Percentiles rank a stretch among this genome's conserved stretches.
Conservation (phyloP, 30 jellyfish, hydroid and myxozoan species). For the Chironex yamaguchii region DNA sequence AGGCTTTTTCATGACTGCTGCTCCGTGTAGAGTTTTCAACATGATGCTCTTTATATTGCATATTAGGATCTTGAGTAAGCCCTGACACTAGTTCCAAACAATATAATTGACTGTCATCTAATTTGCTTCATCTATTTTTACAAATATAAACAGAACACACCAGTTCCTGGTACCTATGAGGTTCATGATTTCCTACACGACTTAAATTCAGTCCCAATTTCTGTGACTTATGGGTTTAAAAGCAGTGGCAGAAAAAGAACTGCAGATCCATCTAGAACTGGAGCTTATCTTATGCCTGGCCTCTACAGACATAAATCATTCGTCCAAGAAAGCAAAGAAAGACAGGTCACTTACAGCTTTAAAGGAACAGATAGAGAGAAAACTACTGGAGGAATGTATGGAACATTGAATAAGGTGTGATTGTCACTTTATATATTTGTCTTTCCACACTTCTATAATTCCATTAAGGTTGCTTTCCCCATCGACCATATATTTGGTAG, state of each 20-base stretch:
- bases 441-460: too few species aligned
- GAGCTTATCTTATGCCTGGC: slow-evolving; percentile 88
- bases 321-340: slow-evolving; percentile 16
- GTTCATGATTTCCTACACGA: slow-evolving; percentile 65
- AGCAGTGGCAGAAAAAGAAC: slow-evolving; percentile 82
- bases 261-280: slow-evolving; percentile 89
- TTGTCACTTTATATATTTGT: too few species aligned
- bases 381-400: slow-evolving; percentile 56
- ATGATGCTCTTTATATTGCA: too few species aligned
- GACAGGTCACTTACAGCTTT: slow-evolving; percentile 65
- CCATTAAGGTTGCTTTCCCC: too few species aligned
- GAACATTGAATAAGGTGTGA: slow-evolving; percentile 58
- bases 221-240: slow-evolving; percentile 86
- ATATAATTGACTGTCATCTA: too few species aligned
- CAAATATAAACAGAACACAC: slow-evolving; percentile 94
- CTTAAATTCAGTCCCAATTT: slow-evolving; percentile 61
- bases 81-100: too few species aligned
- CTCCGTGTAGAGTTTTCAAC: too few species aligned
- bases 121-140: too few species aligned
- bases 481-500: too few species aligned
- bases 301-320: slow-evolving; percentile 48
- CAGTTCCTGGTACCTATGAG: slow-evolving; percentile 88
- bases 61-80: too few species aligned
- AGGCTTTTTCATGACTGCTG: too few species aligned
- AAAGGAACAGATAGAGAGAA: slow-evolving; percentile 50